Percentiles rank a stretch among this genome's conserved stretches.
Conservation (phyloP, 1,140 invertebrate genomes). For the Coptotermes formosanus region DNA sequence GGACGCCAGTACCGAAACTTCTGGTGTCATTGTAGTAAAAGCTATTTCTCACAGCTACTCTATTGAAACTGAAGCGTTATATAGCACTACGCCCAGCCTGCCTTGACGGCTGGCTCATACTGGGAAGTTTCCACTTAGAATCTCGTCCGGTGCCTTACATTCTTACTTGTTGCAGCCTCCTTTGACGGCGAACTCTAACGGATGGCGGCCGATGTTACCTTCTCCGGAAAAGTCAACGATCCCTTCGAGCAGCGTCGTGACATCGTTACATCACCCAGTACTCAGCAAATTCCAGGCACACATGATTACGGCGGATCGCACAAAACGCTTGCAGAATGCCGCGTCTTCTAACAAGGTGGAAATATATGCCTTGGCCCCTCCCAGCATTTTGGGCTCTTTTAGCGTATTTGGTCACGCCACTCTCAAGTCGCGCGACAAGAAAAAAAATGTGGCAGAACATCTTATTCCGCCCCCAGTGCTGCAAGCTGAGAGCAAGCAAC, state of each 20-base stretch:
- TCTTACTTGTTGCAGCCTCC: conserved; percentile 9
- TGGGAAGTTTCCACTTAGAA: neutral
- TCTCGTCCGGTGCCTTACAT: neutral
- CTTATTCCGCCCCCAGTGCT: neutral
- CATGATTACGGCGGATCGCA: conserved; percentile 44
- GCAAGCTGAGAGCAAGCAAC: neutral
- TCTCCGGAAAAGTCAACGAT: neutral
- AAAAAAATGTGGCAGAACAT: neutral
- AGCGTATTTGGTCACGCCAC: conserved; percentile 48
- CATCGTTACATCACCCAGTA: conserved; percentile 40
- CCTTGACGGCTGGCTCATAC: neutral
- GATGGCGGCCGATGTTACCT: conserved; percentile 20
- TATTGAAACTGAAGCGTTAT: too few relatives aligned
- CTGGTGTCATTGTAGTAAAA: too few relatives aligned
- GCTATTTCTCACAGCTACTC: too few relatives aligned
- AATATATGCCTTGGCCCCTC: conserved; percentile 38
- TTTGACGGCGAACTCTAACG: neutral
- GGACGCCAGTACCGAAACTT: too few relatives aligned
- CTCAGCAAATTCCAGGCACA: conserved; percentile 47
- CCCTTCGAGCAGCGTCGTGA: neutral
- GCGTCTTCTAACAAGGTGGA: neutral
- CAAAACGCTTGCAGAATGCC: conserved; percentile 42
- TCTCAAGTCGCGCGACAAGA: conserved; percentile 43
- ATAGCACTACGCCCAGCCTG: too few relatives aligned
- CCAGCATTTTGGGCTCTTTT: conserved; percentile 51